Conservation (phyloP, 2,113 vertebrate species). For the Anoura caudifer region DNA sequence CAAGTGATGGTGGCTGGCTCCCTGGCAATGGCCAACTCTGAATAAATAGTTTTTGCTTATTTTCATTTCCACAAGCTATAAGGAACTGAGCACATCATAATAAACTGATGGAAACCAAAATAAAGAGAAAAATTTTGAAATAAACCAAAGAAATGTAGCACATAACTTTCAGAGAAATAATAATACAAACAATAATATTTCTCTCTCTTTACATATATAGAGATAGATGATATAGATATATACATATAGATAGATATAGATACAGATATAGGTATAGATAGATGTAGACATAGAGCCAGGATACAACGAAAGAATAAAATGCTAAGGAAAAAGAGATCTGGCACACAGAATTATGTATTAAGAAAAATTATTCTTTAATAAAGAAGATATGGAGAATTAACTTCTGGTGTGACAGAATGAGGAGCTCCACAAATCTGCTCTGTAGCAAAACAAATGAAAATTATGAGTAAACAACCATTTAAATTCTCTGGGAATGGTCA, state of each 20-base stretch:
- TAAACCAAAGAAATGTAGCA: background rate
- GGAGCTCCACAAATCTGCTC: background rate
- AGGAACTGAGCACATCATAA: background rate
- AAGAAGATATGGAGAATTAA: background rate
- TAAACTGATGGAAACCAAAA: background rate
- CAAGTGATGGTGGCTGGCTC: background rate
- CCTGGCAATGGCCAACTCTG: background rate
- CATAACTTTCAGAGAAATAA: background rate
- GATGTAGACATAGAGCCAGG: background rate
- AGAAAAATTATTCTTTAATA: background rate
- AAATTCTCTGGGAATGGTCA: background rate
- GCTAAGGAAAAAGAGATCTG: background rate
- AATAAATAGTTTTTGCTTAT: background rate
- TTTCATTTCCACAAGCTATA: background rate
- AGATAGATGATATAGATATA: too few species aligned
- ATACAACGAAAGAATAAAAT: background rate
- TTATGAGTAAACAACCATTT: background rate
- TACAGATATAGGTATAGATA: background rate
- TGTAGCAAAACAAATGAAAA: background rate
- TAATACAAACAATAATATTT: background rate
- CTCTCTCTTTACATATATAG: background rate
- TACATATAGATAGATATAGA: background rate
- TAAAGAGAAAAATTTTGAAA: background rate
- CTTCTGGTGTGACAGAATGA: background rate
- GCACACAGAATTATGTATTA: background rate